A percentile compares a stretch with the other conserved stretches of the same genome.
Evolutionary conservation across 2,113 vertebrate genomes (phyloP).

Genomic region (Chlorocebus sabaeus): DNA sequence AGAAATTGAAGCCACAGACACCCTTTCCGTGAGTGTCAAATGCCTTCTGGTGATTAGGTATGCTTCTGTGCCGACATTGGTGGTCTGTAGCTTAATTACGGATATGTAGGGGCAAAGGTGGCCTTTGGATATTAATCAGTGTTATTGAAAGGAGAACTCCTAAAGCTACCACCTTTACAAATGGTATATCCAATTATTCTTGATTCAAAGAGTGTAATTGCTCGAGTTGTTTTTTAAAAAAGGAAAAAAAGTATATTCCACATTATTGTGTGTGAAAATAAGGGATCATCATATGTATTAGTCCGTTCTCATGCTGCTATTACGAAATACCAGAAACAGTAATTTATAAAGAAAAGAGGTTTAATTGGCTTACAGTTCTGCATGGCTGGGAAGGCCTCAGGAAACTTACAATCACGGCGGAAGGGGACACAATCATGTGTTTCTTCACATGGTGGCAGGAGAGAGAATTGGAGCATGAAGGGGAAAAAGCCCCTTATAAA

Average conservation of each 20-base stretch:
- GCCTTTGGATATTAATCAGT: neutral
- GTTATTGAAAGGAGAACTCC: neutral
- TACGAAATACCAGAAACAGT: no score
- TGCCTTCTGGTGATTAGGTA: neutral
- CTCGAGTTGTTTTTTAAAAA: neutral
- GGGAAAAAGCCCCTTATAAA: no score
- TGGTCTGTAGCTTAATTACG: neutral
- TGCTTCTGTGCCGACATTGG: rapidly evolving
- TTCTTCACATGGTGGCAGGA: no score
- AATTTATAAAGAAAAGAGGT: no score
- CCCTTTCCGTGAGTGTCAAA: neutral
- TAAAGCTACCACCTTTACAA: neutral
- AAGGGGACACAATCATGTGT: no score
- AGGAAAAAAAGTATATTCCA: neutral
- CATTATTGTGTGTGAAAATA: neutral
- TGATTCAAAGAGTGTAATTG: neutral
- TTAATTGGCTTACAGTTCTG: no score
- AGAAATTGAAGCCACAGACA: neutral
- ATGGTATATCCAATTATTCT: neutral
- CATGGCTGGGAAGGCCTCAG: no score
- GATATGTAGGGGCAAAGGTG: rapidly evolving
- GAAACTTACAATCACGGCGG: no score
- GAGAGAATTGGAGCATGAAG: no score
- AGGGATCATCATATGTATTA: neutral
- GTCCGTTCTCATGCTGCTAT: no score